A percentile compares a stretch with the other conserved stretches of the same genome.
Conservation (phyloP, 2,888 invertebrate species). For the Mimas tiliae region DNA sequence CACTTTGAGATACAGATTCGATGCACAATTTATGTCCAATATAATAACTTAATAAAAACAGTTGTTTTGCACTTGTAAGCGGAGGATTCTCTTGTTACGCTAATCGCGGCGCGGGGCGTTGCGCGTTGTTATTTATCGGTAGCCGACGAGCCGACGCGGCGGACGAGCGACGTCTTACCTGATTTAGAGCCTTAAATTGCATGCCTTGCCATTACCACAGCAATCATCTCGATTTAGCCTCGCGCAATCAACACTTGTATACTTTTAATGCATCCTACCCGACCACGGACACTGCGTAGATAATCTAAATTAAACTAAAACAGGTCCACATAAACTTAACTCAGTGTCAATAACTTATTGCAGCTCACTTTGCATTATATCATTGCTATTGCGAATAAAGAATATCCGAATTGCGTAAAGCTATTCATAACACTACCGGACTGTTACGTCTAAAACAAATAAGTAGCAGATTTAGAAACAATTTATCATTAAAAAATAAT, state of each 20-base stretch:
- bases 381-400: background rate
- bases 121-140: slow-evolving; percentile 77
- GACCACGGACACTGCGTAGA: slow-evolving; percentile 29
- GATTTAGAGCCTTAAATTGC: slow-evolving; percentile 83
- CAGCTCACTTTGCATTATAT: slow-evolving; percentile 14
- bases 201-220: slow-evolving; percentile 60
- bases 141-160: slow-evolving; percentile 58
- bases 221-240: slow-evolving; percentile 58
- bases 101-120: slow-evolving; percentile 65
- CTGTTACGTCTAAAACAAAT: slow-evolving; percentile 5
- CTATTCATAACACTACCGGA: background rate
- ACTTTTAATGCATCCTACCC: slow-evolving; percentile 37
- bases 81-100: slow-evolving; percentile 72
- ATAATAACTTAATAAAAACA: slow-evolving; percentile 61
- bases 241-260: slow-evolving; percentile 44
- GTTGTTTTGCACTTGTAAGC: slow-evolving; percentile 53
- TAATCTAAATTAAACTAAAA: slow-evolving; percentile 32
- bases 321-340: slow-evolving; percentile 14
- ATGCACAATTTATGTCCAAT: slow-evolving; percentile 33
- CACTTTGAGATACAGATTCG: background rate
- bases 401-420: slow-evolving; percentile 20
- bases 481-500: slow-evolving; percentile 21
- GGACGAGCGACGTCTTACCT: slow-evolving; percentile 57
- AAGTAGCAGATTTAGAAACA: slow-evolving; percentile 4
- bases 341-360: slow-evolving; percentile 22